Conservation (phyloP, 1,140 invertebrate species). For the Brachionus asplanchnoidis region DNA sequence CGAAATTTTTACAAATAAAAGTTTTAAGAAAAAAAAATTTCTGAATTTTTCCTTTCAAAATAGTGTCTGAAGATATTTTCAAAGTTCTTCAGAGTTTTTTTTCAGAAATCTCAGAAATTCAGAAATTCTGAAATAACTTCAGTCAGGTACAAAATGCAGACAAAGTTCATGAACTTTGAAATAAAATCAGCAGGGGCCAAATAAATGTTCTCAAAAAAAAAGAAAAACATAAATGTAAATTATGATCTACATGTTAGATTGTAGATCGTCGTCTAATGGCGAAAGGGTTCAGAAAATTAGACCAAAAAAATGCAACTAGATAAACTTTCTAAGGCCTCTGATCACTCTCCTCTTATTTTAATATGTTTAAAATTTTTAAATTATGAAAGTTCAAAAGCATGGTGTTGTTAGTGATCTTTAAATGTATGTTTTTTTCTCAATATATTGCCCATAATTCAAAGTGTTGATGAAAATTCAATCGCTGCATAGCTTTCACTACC, state of each 20-base stretch:
- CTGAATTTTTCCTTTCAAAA: no score
- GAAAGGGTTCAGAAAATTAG: not conserved
- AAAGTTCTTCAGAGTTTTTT: no score
- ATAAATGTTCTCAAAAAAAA: not conserved
- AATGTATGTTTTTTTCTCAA: not conserved
- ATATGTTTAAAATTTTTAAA: not conserved
- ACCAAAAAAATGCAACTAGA: not conserved
- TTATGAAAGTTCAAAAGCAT: slow-evolving; percentile 2
- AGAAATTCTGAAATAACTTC: no score
- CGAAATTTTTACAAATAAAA: no score
- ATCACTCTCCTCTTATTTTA: not conserved
- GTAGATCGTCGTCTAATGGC: not conserved
- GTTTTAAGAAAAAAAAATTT: no score
- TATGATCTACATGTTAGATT: not conserved
- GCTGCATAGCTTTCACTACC: no score
- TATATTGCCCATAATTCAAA: not conserved
- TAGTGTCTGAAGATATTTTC: no score
- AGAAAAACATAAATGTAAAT: not conserved
- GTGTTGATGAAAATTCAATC: no score
- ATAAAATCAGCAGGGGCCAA: not conserved
- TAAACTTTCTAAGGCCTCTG: not conserved
- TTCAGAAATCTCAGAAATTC: no score
- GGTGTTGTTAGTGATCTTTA: not conserved
- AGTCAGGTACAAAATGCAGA: no score
- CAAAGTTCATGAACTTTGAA: not conserved